Evolutionary conservation across 2,113 vertebrate genomes (phyloP).

Genomic region (Pica pica): DNA sequence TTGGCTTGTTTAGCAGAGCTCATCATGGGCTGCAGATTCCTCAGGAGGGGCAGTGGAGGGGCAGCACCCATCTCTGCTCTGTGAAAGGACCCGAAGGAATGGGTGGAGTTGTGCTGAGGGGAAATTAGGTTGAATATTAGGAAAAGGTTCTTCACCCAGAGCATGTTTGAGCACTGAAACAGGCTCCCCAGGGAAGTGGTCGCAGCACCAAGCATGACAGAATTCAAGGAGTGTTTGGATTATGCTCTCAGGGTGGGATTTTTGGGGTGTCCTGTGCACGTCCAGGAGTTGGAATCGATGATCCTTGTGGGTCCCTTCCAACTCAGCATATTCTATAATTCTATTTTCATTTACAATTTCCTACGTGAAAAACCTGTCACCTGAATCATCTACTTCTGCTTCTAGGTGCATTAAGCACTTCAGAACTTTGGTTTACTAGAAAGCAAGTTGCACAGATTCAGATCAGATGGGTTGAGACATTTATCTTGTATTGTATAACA

Average conservation of each 20-base stretch:
- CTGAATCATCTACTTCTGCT: background rate
- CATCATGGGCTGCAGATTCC: background rate
- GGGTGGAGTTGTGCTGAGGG: background rate
- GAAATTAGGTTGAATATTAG: background rate
- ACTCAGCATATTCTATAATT: background rate
- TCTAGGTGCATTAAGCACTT: background rate
- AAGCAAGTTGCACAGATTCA: background rate
- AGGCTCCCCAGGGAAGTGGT: background rate
- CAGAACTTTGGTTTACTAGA: background rate
- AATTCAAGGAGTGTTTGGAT: fast-evolving
- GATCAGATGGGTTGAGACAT: background rate
- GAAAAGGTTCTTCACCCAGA: background rate
- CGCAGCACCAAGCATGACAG: background rate
- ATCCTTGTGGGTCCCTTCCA: background rate
- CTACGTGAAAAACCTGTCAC: background rate
- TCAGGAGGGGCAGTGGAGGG: background rate
- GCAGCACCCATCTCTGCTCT: background rate
- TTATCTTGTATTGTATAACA: background rate
- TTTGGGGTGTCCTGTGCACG: background rate
- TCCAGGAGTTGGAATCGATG: fast-evolving
- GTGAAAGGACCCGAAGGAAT: background rate
- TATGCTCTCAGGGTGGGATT: background rate
- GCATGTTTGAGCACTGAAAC: background rate
- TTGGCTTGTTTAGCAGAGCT: background rate
- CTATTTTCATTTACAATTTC: background rate